Percentiles rank a stretch among this genome's conserved stretches.
These are phyloP conservation scores for Paedocypris sp. DNA, from an alignment of 2,113 vertebrate genomes.

Conservation along the genomic window DNA sequence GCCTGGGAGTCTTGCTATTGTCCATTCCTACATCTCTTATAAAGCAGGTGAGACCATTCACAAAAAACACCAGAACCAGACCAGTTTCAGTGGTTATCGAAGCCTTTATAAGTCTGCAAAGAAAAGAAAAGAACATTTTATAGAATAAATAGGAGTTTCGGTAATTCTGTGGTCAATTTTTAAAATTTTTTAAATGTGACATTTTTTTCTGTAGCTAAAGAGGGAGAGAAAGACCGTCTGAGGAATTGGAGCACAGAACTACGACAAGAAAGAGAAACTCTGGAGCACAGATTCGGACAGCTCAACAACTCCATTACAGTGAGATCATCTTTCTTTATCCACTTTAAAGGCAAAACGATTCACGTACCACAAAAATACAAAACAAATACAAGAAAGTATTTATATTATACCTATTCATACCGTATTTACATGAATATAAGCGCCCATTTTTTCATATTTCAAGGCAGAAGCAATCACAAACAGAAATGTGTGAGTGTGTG, in stretches of 20 bases:
- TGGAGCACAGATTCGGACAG: slow-evolving; percentile 79
- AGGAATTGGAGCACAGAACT: slow-evolving; percentile 82
- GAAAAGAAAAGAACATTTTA: too few species aligned
- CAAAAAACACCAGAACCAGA: too few species aligned
- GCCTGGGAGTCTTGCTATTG: slow-evolving; percentile 84
- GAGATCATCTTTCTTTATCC: slow-evolving; percentile 35
- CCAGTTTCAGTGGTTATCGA: too few species aligned
- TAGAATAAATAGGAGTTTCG: neutral
- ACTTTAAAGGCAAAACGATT: neutral
- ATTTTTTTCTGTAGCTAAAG: slow-evolving; percentile 62
- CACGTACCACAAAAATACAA: neutral
- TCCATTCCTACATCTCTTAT: slow-evolving; percentile 88
- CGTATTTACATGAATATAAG: too few species aligned
- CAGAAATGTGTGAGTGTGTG: too few species aligned
- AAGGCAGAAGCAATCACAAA: too few species aligned
- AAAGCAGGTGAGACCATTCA: slow-evolving; percentile 70
- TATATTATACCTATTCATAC: too few species aligned
- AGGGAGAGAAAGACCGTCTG: slow-evolving; percentile 81
- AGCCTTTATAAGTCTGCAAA: too few species aligned
- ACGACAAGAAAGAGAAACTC: slow-evolving; percentile 77
- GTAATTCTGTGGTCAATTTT: neutral
- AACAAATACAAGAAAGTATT: too few species aligned
- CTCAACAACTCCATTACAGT: slow-evolving; percentile 81
- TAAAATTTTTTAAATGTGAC: too few species aligned
- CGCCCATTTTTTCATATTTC: too few species aligned